Evolutionary conservation across 2,888 invertebrate species (phyloP), one percentile per base, ranked within the genome.

Genomic region (Stenolophus ochropezus): DNA sequence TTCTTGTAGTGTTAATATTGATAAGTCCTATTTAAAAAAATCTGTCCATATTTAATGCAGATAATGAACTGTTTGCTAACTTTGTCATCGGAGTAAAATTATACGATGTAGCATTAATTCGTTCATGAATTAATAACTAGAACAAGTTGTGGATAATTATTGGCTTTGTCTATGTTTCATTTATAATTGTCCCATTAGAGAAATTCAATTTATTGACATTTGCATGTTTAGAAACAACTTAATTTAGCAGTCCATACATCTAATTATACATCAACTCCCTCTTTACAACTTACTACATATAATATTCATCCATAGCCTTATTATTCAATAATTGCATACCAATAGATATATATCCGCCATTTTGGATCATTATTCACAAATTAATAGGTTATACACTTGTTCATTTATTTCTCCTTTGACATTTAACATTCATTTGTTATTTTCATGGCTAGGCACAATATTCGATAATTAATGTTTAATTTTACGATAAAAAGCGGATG

Each of bases 151-250:
- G 16, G 51, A 53, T 75, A 75, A 75, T 75, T 75, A 27, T 21
- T 27, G 53, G 18, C 47, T 75, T 75, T 53, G 75, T 53, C 75
- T 75, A 75, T 75, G 51, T 75, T 75, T 75, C 75, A 75, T 75
- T 75, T 75, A 75, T 47, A 78, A 78, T 65, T 78, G 78, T 69
- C 25, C 47, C 47, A 69, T 78, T 78, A 78, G 51, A 25, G 61
- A 78, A 42, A 65, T 23, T 78, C 47, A 49, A 78, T 58, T 77
- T 77, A 77, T 61, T 78, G 78, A 42, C 78, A 78, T 61, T 78
- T 78, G 78, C 78, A 78, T 78, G 78, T 65, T 47, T 8, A 27
- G 78, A 78, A 78, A 78, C 78, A 78, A 78, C 78, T 78, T 78
- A 78, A 69, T 61, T 61, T 42, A 73, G 33, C 65, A 69, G 65